These are phyloP conservation scores for Ammodytes dubius DNA, from an alignment of 2,113 vertebrate genomes.

Conservation along the genomic window DNA sequence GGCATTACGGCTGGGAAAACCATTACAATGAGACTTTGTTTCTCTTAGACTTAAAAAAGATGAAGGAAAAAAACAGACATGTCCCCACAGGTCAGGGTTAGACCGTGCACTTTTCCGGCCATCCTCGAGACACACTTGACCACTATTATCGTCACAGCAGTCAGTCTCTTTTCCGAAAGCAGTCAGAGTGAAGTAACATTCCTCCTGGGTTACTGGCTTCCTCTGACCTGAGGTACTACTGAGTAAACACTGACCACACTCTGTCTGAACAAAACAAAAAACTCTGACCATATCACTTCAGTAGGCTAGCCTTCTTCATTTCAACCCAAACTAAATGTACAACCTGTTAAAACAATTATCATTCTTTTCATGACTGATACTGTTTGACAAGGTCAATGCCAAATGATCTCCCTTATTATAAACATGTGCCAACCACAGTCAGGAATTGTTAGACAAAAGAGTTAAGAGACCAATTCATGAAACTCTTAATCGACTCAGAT, in stretches of 20 bases:
- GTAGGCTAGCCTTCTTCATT: background rate
- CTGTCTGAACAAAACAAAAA: slow-evolving; percentile 24
- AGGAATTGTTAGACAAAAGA: background rate
- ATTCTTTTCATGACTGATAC: background rate
- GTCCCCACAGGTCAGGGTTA: slow-evolving; percentile 65
- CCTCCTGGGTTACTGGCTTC: slow-evolving; percentile 58
- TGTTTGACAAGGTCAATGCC: background rate
- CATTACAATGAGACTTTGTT: slow-evolving; percentile 79
- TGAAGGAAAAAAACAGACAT: slow-evolving; percentile 48
- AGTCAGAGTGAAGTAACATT: slow-evolving; percentile 55
- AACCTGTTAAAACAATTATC: background rate
- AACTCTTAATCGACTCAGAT: background rate
- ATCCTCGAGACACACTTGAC: slow-evolving; percentile 49
- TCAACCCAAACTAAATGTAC: background rate
- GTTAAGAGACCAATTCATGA: background rate
- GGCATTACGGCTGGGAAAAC: slow-evolving; percentile 70
- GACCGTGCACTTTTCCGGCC: slow-evolving; percentile 60
- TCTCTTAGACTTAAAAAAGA: slow-evolving; percentile 24
- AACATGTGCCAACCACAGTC: background rate
- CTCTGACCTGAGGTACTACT: slow-evolving; percentile 39
- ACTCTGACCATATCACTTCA: background rate
- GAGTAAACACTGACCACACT: slow-evolving; percentile 47
- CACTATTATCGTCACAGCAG: slow-evolving; percentile 53
- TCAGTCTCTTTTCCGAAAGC: slow-evolving; percentile 23
- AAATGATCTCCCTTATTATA: background rate